A percentile compares a stretch with the other conserved stretches of the same genome.
Evolutionary conservation across 2,113 vertebrate species (phyloP).

Genomic region (Myotis yumanensis): DNA sequence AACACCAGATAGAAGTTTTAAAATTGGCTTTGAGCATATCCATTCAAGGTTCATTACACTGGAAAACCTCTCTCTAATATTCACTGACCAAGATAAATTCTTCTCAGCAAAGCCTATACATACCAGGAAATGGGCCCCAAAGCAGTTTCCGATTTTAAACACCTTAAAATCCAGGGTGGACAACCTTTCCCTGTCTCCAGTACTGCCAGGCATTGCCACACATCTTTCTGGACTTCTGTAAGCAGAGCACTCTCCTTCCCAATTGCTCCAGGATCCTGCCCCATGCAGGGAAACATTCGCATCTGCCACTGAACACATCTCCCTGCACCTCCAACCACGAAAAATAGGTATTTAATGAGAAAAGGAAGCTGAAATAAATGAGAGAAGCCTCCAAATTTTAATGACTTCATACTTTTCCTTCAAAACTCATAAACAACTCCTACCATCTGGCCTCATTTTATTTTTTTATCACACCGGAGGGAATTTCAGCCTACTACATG

Average conservation of each 20-base stretch:
- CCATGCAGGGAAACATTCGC: not conserved
- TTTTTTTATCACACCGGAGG: conserved; percentile 72
- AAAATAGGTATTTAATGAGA: conserved; percentile 41
- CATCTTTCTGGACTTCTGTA: not conserved
- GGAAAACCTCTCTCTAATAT: not conserved
- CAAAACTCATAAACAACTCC: conserved; percentile 63
- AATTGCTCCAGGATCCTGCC: not conserved
- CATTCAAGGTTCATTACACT: not conserved
- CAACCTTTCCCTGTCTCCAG: not conserved
- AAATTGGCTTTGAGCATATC: not conserved
- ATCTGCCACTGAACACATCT: not conserved
- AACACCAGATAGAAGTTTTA: not conserved
- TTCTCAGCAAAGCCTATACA: not conserved
- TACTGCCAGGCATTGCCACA: too few species aligned
- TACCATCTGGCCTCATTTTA: conserved; percentile 72
- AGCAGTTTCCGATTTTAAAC: not conserved
- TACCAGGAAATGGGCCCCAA: not conserved
- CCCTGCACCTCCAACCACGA: not conserved
- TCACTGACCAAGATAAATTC: not conserved
- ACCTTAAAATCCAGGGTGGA: not conserved
- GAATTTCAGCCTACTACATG: conserved; percentile 67
- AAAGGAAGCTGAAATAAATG: conserved; percentile 49
- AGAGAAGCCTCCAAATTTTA: conserved; percentile 53
- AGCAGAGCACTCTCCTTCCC: not conserved
- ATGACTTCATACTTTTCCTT: conserved; percentile 68